phyloP scores from a whole-genome alignment of 1,140 invertebrate species.

The Penaeus japonicus region DNA sequence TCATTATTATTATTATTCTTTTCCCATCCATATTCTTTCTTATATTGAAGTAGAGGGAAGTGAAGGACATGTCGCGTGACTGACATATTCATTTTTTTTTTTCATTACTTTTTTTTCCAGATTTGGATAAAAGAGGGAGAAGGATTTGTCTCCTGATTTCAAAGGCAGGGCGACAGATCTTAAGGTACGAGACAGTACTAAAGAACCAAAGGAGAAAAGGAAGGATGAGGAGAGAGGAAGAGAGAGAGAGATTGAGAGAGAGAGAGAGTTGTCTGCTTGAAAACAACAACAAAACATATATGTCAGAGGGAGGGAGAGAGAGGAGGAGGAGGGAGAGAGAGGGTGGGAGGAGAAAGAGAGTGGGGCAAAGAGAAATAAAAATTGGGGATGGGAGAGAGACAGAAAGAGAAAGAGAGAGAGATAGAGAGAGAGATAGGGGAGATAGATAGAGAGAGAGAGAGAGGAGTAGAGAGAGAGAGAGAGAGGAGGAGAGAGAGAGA shows the following conservation, averaged over 20 bases:
- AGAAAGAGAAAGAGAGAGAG: slow-evolving; percentile 1
- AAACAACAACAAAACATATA: background rate
- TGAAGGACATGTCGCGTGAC: too few species aligned
- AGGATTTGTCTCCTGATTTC: too few species aligned
- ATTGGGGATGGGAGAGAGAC: background rate
- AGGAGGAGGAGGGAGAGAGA: background rate
- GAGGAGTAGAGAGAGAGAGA: background rate
- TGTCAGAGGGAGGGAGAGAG: background rate
- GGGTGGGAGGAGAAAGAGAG: background rate
- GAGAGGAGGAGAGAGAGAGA: too few species aligned
- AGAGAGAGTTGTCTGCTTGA: too few species aligned
- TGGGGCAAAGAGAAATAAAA: background rate
- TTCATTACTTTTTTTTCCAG: too few species aligned
- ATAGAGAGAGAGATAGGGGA: background rate
- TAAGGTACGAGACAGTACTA: too few species aligned
- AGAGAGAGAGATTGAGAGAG: background rate
- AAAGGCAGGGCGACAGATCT: too few species aligned
- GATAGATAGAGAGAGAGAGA: background rate
- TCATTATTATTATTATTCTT: too few species aligned
- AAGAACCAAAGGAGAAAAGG: background rate
- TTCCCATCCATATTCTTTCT: too few species aligned
- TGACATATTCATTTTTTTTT: too few species aligned
- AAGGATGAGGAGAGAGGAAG: background rate
- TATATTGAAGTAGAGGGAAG: too few species aligned
- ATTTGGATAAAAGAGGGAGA: too few species aligned